These are phyloP conservation scores for Notothenia coriiceps DNA, from an alignment of 2,113 vertebrate genomes.

Conservation along the genomic window DNA sequence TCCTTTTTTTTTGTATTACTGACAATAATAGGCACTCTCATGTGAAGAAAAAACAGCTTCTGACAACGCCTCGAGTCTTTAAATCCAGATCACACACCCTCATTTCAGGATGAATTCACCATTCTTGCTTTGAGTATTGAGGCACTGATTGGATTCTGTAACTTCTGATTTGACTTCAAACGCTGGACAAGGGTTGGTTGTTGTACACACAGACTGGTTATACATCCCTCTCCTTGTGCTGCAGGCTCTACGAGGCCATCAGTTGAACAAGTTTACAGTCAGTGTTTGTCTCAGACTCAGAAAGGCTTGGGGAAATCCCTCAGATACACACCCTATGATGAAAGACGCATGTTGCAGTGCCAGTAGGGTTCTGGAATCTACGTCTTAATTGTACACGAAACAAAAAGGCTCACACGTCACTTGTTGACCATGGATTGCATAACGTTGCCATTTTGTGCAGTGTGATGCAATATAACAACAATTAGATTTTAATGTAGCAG, in stretches of 20 bases:
- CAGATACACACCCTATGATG: neutral
- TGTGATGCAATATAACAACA: conserved; percentile 38
- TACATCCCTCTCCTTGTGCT: neutral
- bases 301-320: conserved; percentile 47
- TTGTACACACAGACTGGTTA: neutral
- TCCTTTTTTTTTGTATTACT: neutral
- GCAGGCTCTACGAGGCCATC: neutral
- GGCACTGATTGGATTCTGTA: neutral
- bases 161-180: neutral
- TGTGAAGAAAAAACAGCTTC: neutral
- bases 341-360: neutral
- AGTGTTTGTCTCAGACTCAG: neutral
- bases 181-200: neutral
- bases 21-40: neutral
- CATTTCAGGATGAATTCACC: neutral
- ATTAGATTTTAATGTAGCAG: neutral
- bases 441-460: neutral
- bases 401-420: conserved; percentile 14
- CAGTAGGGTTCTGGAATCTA: conserved; percentile 54
- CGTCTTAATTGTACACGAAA: conserved; percentile 14
- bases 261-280: neutral
- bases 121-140: neutral
- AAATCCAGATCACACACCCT: neutral
- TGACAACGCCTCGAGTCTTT: neutral
- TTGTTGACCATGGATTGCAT: too few species aligned